Conservation (phyloP, 2,797 vertebrate genomes). For the Odontamblyopus rebecca region DNA sequence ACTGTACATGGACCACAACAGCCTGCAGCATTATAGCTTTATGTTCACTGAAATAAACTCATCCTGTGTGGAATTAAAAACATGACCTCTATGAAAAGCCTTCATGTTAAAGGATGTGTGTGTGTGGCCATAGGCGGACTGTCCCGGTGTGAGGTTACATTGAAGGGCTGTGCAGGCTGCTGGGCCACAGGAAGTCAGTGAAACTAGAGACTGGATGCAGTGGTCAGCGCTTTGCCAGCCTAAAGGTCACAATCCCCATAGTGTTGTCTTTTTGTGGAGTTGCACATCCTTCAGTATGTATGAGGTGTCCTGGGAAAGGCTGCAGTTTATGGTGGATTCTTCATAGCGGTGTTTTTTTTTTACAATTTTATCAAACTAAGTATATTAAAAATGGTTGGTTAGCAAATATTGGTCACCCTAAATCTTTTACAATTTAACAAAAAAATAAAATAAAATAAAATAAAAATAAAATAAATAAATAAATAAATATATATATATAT, state of each 20-base stretch:
- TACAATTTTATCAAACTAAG: too few species aligned
- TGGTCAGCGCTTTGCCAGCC: conserved; percentile 78
- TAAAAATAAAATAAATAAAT: too few species aligned
- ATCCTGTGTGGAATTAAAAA: conserved; percentile 35
- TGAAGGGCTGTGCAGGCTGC: conserved; percentile 48
- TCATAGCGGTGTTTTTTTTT: not conserved
- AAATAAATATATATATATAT: too few species aligned
- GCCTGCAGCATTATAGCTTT: conserved; percentile 50
- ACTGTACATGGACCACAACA: conserved; percentile 27
- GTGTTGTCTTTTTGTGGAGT: conserved; percentile 58
- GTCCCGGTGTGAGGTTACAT: conserved; percentile 69
- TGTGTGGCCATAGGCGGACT: conserved; percentile 53
- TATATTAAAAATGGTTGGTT: too few species aligned
- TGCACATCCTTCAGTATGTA: conserved; percentile 49
- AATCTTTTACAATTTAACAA: too few species aligned
- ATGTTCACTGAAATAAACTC: conserved; percentile 47
- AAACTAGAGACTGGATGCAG: conserved; percentile 65
- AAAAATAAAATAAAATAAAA: too few species aligned
- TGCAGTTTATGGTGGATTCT: conserved; percentile 2
- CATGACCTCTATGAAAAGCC: conserved; percentile 50
- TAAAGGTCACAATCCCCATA: conserved; percentile 74
- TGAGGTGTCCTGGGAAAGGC: conserved; percentile 20
- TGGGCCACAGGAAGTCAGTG: conserved; percentile 64
- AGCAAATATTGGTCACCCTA: too few species aligned
- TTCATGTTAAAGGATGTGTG: conserved; percentile 36